A percentile compares a stretch with the other conserved stretches of the same genome.
These are phyloP conservation scores for Phylloscopus collybita DNA, from an alignment of 2,797 vertebrate species.

Conservation along the genomic window DNA sequence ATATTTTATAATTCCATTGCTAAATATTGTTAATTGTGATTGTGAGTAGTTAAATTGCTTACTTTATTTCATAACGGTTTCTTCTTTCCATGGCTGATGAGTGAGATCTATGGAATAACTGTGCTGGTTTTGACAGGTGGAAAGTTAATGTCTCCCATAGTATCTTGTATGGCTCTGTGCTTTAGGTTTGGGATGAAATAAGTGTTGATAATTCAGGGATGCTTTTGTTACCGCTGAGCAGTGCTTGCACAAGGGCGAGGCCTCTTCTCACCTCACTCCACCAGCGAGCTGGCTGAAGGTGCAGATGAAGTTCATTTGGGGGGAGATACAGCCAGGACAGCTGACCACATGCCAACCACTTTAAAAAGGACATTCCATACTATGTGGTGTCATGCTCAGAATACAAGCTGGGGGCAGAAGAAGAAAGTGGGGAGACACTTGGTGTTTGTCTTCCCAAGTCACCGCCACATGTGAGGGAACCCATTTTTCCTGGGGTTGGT, in stretches of 20 bases:
- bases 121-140: neutral
- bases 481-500: neutral
- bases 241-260: neutral
- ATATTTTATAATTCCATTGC: neutral
- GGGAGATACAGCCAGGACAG: neutral
- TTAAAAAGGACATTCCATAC: neutral
- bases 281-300: neutral
- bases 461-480: neutral
- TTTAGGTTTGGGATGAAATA: neutral
- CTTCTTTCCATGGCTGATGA: neutral
- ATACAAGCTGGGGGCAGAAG: neutral
- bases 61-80: neutral
- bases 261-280: neutral
- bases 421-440: neutral
- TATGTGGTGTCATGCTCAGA: too few relatives aligned
- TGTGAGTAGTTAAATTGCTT: neutral
- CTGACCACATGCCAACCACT: too few relatives aligned
- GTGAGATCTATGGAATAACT: neutral
- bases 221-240: neutral
- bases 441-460: neutral
- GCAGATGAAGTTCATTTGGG: neutral
- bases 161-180: neutral
- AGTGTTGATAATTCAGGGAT: neutral
- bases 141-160: neutral
- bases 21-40: neutral